Percentiles rank a stretch among this genome's conserved stretches.
phyloP scores from a whole-genome alignment of 2,113 vertebrate species.

The Ceratotherium simum region DNA sequence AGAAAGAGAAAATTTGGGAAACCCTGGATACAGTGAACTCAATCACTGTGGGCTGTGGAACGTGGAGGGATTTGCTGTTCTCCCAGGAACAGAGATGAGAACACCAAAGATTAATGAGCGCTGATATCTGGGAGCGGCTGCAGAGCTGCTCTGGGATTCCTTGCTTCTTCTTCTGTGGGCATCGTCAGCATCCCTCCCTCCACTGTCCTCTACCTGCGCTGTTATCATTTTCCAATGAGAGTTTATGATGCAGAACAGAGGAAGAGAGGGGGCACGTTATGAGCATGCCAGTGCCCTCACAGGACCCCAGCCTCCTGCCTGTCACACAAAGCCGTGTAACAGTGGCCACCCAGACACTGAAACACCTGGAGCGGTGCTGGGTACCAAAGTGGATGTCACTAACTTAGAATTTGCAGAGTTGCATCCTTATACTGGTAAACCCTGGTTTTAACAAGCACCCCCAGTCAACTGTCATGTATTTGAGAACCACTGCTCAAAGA shows the following conservation, averaged over 20 bases:
- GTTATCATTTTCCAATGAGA: background rate
- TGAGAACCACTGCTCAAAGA: background rate
- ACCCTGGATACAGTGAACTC: background rate
- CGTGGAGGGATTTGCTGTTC: background rate
- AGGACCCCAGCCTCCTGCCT: background rate
- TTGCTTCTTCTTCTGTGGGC: fast-evolving
- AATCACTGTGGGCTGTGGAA: background rate
- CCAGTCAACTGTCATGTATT: background rate
- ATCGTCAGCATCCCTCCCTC: background rate
- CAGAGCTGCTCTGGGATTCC: no score
- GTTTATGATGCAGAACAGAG: background rate
- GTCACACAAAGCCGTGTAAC: background rate
- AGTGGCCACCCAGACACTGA: background rate
- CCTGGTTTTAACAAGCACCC: background rate
- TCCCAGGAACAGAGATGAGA: background rate
- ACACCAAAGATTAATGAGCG: fast-evolving
- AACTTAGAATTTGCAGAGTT: background rate
- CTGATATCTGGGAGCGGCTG: background rate
- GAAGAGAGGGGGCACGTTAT: background rate
- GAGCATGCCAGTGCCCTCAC: fast-evolving
- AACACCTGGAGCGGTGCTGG: fast-evolving
- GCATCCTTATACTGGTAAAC: background rate
- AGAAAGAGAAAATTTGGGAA: background rate
- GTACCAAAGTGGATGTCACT: background rate
- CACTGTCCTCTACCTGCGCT: background rate